Conservation (phyloP, 2,113 vertebrate genomes). For the Xerus inauris region DNA sequence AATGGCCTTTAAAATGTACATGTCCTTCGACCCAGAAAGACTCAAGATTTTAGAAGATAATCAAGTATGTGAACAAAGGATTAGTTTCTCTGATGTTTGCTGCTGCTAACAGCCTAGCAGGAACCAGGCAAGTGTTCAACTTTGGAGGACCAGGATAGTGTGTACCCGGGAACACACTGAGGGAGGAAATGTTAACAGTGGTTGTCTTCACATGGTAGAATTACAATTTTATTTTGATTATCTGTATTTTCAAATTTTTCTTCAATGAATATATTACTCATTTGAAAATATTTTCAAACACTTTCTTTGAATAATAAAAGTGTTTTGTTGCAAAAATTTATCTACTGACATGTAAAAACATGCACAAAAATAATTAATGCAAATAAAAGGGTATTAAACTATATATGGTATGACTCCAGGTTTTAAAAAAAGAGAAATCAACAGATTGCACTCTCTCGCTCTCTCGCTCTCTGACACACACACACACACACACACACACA, state of each 20-base stretch:
- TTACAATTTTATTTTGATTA: background rate
- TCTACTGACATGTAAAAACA: background rate
- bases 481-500: background rate
- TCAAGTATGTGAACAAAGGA: constrained; percentile 1
- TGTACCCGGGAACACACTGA: background rate
- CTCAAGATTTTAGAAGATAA: constrained; percentile 20
- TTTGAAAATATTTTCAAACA: constrained; percentile 6
- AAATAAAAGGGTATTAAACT: background rate
- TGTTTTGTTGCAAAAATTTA: background rate
- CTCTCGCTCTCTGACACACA: background rate
- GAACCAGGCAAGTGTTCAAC: background rate
- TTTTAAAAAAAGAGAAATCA: constrained; percentile 11
- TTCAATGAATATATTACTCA: background rate
- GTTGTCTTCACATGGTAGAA: background rate
- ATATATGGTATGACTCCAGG: background rate
- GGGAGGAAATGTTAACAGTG: background rate
- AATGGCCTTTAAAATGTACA: background rate
- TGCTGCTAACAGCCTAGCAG: background rate
- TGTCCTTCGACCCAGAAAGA: background rate
- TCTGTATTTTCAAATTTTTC: constrained; percentile 34
- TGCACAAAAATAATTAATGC: background rate
- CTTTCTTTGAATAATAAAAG: background rate
- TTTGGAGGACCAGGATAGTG: background rate
- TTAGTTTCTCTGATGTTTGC: background rate
- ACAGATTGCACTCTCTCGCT: background rate